A percentile compares a stretch with the other conserved stretches of the same genome.
Evolutionary conservation across 2,113 vertebrate species (phyloP).

Genomic region (Panthera tigris): DNA sequence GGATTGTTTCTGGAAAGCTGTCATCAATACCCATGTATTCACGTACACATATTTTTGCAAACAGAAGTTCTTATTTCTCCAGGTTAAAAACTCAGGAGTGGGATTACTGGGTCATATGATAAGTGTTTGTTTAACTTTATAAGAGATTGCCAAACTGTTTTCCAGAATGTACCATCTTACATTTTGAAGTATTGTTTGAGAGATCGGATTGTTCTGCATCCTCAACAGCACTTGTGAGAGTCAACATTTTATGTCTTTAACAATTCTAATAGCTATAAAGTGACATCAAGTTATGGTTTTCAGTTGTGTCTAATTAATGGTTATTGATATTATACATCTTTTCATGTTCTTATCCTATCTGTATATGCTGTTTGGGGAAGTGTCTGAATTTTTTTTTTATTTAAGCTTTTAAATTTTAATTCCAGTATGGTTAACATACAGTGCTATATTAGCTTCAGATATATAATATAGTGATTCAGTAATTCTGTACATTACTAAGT

Average conservation of each 20-base stretch:
- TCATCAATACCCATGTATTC: not conserved
- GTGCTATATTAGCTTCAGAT: not conserved
- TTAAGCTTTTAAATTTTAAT: not conserved
- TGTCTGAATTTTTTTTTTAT: not conserved
- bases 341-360: not conserved
- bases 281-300: not conserved
- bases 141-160: not conserved
- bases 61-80: not conserved
- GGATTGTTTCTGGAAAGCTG: not conserved
- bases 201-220: not conserved
- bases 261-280: not conserved
- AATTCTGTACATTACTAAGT: not conserved
- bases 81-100: not conserved
- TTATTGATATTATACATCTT: not conserved
- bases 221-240: not conserved
- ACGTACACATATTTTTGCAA: not conserved
- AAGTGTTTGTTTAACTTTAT: not conserved
- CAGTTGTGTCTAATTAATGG: not conserved
- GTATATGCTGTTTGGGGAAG: not conserved
- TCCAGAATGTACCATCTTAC: not conserved
- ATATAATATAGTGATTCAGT: not conserved
- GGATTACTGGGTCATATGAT: not conserved
- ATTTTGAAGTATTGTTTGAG: not conserved
- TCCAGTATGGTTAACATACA: not conserved
- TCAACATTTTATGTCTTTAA: not conserved